Evolutionary conservation across 2,113 vertebrate genomes (phyloP).

Genomic region (Cyanistes caeruleus): DNA sequence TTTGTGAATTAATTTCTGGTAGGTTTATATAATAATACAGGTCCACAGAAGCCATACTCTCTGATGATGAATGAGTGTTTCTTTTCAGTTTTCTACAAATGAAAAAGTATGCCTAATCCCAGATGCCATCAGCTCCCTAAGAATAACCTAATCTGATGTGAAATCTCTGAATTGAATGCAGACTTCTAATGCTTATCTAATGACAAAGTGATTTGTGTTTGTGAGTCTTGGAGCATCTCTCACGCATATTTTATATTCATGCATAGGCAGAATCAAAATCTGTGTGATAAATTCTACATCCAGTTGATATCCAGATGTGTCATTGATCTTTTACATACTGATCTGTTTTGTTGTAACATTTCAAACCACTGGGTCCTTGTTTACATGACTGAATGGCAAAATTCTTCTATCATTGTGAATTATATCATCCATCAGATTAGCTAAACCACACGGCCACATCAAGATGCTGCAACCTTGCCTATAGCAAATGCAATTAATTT

Average conservation of each 20-base stretch:
- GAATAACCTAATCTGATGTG: constrained; percentile 17
- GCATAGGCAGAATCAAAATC: background rate
- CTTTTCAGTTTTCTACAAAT: constrained; percentile 38
- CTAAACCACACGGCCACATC: background rate
- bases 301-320: background rate
- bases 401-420: background rate
- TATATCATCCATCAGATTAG: background rate
- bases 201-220: background rate
- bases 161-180: background rate
- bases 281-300: background rate
- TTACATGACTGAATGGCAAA: background rate
- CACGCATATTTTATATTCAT: background rate
- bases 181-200: constrained; percentile 8
- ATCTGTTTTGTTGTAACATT: background rate
- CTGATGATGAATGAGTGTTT: constrained; percentile 28
- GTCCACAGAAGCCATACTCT: constrained; percentile 6
- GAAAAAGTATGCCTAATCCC: constrained; percentile 30
- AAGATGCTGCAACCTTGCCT: background rate
- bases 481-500: background rate
- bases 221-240: background rate
- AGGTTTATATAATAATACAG: constrained; percentile 60
- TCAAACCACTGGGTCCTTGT: background rate
- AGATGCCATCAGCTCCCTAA: constrained; percentile 20
- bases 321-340: background rate
- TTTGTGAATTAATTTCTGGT: constrained; percentile 60